Base-by-base conservation (phyloP, 2,113 vertebrate species). In the Anser cygnoides region DNA sequence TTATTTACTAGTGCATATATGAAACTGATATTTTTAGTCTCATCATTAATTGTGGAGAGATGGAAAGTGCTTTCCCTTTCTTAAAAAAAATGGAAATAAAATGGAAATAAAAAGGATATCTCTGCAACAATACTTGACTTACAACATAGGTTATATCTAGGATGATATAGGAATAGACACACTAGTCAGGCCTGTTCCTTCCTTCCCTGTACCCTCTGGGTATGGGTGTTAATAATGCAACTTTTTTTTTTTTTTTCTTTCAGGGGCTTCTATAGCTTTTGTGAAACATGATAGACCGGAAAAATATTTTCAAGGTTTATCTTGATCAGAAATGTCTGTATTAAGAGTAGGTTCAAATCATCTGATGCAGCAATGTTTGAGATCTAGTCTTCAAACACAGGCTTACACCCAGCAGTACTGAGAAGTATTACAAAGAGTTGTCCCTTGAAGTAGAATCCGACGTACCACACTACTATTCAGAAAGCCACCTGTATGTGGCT, bases 1-100 rank as follows among this genome's bases (percentile, higher is more conserved):
- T 91, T 91, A 79, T 94, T 93, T 91, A 57, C 84, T 68, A 72
- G 33, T n/a, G 33, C 67, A 82, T 87, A 49, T 44, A 68, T 54
- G 19, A 79, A 59, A n/a, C 6, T 31, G 26, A 28, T 90, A 85
- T 61, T 92, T 94, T 91, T 70, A 76, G 49, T 54, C 23, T 76
- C 39, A 79, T 89, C 39, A 58, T 87, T 91, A 79, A 93, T 90
- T 93, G n/a, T 62, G 49, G 54, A 65, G 31, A 82, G 25, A 67
- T 44, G 4, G 46, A 35, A 23, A 81, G 9, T 63, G n/a, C 3
- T 84, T 72, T 82, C 72, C 17, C 10, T 79, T 68, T 16, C 54
- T 52, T 61, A 71, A 67, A 63, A 62, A 43, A 31, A 43, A 46
- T 13, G 3, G 16, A 28, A 26, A 54, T 5, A 54, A 54, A 50